These are phyloP conservation scores for Grammomys surdaster DNA, from an alignment of 2,113 vertebrate species.

Conservation along the genomic window DNA sequence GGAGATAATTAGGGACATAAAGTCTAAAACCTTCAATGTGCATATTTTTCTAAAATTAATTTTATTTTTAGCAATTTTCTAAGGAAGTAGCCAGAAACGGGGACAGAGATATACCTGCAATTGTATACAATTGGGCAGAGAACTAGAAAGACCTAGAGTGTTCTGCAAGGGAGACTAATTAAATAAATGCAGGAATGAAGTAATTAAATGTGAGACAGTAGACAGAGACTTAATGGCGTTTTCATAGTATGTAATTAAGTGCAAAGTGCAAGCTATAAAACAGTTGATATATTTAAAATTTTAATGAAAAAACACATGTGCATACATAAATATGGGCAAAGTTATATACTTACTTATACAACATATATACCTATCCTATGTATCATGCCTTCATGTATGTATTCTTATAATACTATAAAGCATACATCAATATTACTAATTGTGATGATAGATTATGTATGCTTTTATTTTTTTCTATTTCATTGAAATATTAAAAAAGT, in stretches of 20 bases:
- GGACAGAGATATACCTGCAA: not conserved
- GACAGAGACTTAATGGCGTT: not conserved
- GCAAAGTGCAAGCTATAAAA: slow-evolving; percentile 24
- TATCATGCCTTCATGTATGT: not conserved
- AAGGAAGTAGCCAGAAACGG: slow-evolving; percentile 14
- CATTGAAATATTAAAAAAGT: not conserved
- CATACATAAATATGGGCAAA: not conserved
- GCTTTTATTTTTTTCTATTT: slow-evolving; percentile 10
- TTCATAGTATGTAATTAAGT: not conserved
- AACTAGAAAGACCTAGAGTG: not conserved
- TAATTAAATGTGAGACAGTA: not conserved
- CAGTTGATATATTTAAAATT: not conserved
- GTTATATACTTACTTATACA: not conserved
- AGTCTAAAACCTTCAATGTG: not conserved
- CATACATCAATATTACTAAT: not conserved
- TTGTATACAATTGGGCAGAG: not conserved
- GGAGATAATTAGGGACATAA: not conserved
- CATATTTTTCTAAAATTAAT: not conserved
- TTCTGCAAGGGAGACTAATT: not conserved
- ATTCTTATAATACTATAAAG: not conserved
- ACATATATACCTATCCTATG: not conserved
- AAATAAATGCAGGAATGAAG: not conserved
- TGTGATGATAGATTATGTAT: not conserved
- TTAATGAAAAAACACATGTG: not conserved
- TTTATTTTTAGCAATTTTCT: not conserved